A percentile compares a stretch with the other conserved stretches of the same genome.
Conservation (phyloP, 2,113 vertebrate species). For the Salvelinus fontinalis region DNA sequence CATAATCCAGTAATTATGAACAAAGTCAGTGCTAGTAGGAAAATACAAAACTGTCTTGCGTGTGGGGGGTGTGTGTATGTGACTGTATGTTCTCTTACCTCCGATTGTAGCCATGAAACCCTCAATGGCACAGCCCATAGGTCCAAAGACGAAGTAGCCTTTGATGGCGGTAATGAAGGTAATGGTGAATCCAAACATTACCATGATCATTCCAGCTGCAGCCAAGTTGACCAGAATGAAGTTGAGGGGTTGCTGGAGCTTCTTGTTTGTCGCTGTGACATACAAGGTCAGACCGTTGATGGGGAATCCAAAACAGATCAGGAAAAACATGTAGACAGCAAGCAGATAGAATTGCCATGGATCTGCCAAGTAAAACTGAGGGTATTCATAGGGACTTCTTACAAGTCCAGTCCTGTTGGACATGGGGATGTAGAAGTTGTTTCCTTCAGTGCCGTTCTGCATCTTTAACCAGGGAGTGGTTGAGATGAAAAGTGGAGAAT, state of each 20-base stretch:
- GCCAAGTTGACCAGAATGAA: slow-evolving; percentile 80
- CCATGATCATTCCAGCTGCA: slow-evolving; percentile 76
- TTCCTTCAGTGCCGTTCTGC: slow-evolving; percentile 81
- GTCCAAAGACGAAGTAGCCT: slow-evolving; percentile 72
- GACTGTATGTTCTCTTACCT: slow-evolving; percentile 59
- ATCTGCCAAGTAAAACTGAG: slow-evolving; percentile 79
- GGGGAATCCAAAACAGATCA: slow-evolving; percentile 73
- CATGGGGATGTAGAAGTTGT: slow-evolving; percentile 82
- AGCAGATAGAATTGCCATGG: slow-evolving; percentile 67
- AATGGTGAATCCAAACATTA: slow-evolving; percentile 74
- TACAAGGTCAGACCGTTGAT: slow-evolving; percentile 79
- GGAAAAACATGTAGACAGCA: slow-evolving; percentile 77
- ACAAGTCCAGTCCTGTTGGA: slow-evolving; percentile 82
- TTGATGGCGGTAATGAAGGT: slow-evolving; percentile 65
- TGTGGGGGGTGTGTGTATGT: not conserved
- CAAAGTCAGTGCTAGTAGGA: too few relatives aligned
- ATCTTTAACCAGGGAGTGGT: slow-evolving; percentile 28
- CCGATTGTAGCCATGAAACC: slow-evolving; percentile 79
- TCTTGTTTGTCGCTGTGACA: slow-evolving; percentile 82
- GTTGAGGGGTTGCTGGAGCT: slow-evolving; percentile 80
- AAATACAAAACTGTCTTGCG: too few relatives aligned
- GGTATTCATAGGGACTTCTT: slow-evolving; percentile 76
- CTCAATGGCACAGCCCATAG: slow-evolving; percentile 62
- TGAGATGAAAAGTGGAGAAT: too few relatives aligned
- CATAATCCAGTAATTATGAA: too few relatives aligned